Conservation (phyloP, 2,113 vertebrate genomes). For the Pyrgilauda ruficollis region DNA sequence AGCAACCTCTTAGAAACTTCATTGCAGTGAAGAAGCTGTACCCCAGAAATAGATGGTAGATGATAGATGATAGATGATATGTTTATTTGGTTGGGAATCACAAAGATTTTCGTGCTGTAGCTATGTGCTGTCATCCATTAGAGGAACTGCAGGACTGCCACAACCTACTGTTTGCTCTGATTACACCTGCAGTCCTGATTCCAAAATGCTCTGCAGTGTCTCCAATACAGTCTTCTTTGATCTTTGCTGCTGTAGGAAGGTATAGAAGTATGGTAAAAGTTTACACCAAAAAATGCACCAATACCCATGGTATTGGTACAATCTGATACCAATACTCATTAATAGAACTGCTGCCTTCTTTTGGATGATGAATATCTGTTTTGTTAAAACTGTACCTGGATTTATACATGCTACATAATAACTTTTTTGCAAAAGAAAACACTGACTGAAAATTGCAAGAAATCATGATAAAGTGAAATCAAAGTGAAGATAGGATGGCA, state of each 20-base stretch:
- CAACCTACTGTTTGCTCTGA: not conserved
- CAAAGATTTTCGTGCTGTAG: not conserved
- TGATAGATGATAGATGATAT: not conserved
- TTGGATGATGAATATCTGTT: not conserved
- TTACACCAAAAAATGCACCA: not conserved
- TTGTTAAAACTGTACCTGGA: not conserved
- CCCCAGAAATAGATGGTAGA: not conserved
- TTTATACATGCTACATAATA: not conserved
- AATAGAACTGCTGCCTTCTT: not conserved
- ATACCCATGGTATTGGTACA: not conserved
- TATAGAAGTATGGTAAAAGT: not conserved
- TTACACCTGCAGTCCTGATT: not conserved
- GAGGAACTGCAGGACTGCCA: not conserved
- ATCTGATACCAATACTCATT: not conserved
- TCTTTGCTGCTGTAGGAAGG: not conserved
- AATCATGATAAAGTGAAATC: not conserved
- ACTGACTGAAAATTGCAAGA: not conserved
- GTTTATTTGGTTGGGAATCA: not conserved
- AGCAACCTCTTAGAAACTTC: not conserved
- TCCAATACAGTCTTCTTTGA: not conserved
- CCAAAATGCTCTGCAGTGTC: not conserved
- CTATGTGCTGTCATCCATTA: not conserved
- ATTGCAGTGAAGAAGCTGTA: not conserved
- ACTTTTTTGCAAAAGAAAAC: not conserved
- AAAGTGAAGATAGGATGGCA: not conserved